phyloP scores from a whole-genome alignment of 2,797 vertebrate genomes.

The Rallus crepitans region DNA sequence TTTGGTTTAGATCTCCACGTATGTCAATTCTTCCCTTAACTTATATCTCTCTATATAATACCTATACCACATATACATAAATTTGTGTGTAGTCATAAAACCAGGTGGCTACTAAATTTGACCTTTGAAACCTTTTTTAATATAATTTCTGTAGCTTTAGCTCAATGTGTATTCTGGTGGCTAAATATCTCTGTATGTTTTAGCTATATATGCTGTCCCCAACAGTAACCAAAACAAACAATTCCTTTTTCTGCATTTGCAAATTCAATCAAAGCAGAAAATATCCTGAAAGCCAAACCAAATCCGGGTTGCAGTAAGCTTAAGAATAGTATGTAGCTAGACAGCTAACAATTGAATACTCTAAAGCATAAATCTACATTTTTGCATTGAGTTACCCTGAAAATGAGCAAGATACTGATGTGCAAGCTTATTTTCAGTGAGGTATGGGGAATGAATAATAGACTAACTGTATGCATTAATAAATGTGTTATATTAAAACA shows the following conservation, averaged over 20 bases:
- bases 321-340: background rate
- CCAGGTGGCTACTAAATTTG: background rate
- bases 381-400: background rate
- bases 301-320: background rate
- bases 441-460: background rate
- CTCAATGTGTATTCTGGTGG: background rate
- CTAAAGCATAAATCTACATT: background rate
- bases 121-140: background rate
- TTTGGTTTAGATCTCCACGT: background rate
- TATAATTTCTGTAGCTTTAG: background rate
- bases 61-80: background rate
- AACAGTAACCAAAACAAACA: background rate
- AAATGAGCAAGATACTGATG: background rate
- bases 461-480: conserved; percentile 5
- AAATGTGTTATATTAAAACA: conserved; percentile 1
- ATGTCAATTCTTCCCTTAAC: background rate
- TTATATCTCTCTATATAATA: background rate
- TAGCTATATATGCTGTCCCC: rapidly evolving
- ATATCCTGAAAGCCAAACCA: background rate
- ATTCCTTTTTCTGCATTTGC: background rate
- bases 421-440: background rate
- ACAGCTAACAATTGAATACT: background rate
- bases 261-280: background rate
- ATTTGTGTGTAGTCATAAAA: background rate
- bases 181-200: background rate